A percentile compares a stretch with the other conserved stretches of the same genome.
Evolutionary conservation across 1,140 invertebrate species (phyloP).

Genomic region (Kradibia gibbosae): DNA sequence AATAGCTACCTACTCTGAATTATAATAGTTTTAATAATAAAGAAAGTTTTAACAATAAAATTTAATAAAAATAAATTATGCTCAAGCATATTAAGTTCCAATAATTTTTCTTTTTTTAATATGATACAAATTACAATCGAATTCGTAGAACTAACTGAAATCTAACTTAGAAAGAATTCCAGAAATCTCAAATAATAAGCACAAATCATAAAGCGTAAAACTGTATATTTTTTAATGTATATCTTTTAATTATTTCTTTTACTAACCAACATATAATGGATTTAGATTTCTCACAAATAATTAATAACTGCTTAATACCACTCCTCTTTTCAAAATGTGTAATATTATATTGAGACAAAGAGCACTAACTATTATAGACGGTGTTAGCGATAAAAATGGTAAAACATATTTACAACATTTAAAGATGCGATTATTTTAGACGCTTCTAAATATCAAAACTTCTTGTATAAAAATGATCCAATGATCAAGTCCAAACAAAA

Average conservation of each 20-base stretch:
- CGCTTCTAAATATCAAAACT: not conserved
- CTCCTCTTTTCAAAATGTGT: constrained; percentile 48
- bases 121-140: not conserved
- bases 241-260: not conserved
- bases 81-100: no score
- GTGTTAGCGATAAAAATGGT: constrained; percentile 1
- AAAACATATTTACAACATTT: not conserved
- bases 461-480: not conserved
- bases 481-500: not conserved
- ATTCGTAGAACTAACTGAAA: not conserved
- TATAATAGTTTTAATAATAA: no score
- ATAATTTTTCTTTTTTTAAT: no score
- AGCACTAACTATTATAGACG: constrained; percentile 51
- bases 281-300: not conserved
- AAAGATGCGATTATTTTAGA: not conserved
- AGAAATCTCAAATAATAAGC: not conserved
- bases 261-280: constrained; percentile 11
- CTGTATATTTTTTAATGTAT: not conserved
- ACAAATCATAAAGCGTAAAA: not conserved
- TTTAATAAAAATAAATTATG: no score
- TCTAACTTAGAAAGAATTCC: not conserved
- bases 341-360: constrained; percentile 24
- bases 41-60: no score
- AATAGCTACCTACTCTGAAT: no score
- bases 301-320: constrained; percentile 39